Percentiles rank a stretch among this genome's conserved stretches.
Conservation (phyloP, 2,888 invertebrate genomes). For the Kuschelorhynchus macadamiae region DNA sequence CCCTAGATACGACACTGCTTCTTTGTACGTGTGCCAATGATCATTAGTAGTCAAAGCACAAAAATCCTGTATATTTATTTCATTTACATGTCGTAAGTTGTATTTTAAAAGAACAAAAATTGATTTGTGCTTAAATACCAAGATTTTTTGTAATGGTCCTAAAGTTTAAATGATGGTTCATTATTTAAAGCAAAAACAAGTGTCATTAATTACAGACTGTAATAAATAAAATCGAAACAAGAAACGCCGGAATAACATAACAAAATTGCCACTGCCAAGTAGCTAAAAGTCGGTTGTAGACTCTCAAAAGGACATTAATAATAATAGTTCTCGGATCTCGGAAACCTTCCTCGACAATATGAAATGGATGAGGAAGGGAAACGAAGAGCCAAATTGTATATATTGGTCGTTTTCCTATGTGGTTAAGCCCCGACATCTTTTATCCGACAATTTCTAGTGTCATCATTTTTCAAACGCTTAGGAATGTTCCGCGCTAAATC, state of each 20-base stretch:
- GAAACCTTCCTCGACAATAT: conserved; percentile 51
- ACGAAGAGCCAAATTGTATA: conserved; percentile 53
- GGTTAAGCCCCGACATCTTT: conserved; percentile 54
- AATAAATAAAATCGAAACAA: background rate
- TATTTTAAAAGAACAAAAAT: too few species aligned
- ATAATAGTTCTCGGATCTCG: conserved; percentile 38
- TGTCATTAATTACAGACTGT: too few species aligned
- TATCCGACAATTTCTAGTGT: conserved; percentile 61
- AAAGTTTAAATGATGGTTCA: too few species aligned
- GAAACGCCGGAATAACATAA: conserved; percentile 16
- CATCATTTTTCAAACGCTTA: conserved; percentile 58
- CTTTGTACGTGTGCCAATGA: too few species aligned
- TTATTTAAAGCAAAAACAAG: too few species aligned
- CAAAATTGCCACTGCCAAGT: conserved; percentile 24
- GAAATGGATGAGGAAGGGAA: conserved; percentile 56
- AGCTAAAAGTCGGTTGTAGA: conserved; percentile 20
- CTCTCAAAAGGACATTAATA: conserved; percentile 45
- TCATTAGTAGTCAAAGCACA: too few species aligned
- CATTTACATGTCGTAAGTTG: too few species aligned
- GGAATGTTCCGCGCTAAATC: conserved; percentile 20
- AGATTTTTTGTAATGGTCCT: too few species aligned
- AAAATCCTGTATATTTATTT: too few species aligned
- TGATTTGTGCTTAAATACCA: too few species aligned
- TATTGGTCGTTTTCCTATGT: conserved; percentile 57
- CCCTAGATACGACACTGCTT: too few species aligned